phyloP scores from a whole-genome alignment of 2,888 invertebrate genomes.

The Amphiduros pacificus region DNA sequence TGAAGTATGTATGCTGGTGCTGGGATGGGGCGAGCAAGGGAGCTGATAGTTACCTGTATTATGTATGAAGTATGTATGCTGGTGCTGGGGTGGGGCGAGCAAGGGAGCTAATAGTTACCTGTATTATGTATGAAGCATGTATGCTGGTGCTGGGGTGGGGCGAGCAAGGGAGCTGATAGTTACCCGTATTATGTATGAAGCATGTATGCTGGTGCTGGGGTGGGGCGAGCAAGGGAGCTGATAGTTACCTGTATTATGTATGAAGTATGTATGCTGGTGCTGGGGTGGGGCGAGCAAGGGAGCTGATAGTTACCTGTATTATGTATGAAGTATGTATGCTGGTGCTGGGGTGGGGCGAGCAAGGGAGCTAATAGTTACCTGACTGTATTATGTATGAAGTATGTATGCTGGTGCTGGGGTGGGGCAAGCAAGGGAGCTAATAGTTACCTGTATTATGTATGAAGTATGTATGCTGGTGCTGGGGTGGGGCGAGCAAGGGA shows the following conservation, averaged over 20 bases:
- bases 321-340: constrained; percentile 1
- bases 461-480: constrained; percentile 3
- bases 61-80: constrained; percentile 1
- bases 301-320: constrained; percentile 47
- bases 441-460: constrained; percentile 41
- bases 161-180: constrained; percentile 42
- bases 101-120: constrained; percentile 51
- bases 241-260: constrained; percentile 42
- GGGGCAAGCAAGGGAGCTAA: constrained; percentile 37
- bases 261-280: constrained; percentile 1
- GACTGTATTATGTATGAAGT: constrained; percentile 6
- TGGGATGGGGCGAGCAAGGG: constrained; percentile 31
- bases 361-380: constrained; percentile 50
- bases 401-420: constrained; percentile 2
- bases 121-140: constrained; percentile 2
- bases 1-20: constrained; percentile 1
- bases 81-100: constrained; percentile 8
- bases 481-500: constrained; percentile 31
- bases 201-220: constrained; percentile 2
- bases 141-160: constrained; percentile 5
- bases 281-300: constrained; percentile 31
- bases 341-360: constrained; percentile 8
- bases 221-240: constrained; percentile 37
- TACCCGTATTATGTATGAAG: constrained; percentile 59
- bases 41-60: constrained; percentile 47